phyloP scores from a whole-genome alignment of 2,797 vertebrate genomes.

The Betta splendens region DNA sequence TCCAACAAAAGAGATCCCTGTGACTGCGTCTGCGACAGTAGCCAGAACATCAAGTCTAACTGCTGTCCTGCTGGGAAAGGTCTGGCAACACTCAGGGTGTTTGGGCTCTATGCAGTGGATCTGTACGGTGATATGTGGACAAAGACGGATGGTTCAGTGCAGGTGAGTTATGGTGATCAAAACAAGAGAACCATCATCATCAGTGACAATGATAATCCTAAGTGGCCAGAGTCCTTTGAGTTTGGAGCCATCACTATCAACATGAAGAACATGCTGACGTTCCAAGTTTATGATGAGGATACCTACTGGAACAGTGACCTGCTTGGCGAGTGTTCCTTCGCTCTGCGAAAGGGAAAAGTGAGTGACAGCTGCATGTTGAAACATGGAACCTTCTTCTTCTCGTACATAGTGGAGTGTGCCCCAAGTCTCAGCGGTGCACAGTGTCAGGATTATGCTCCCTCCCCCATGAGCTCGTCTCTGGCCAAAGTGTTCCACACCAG shows the following conservation, averaged over 20 bases:
- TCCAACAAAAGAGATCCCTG: constrained; percentile 46
- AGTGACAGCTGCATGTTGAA: constrained; percentile 21
- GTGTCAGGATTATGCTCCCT: constrained; percentile 41
- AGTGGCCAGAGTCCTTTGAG: constrained; percentile 23
- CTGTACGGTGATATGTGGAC: constrained; percentile 19
- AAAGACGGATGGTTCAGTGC: constrained; percentile 44
- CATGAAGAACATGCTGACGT: not conserved
- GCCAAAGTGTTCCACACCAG: constrained; percentile 29
- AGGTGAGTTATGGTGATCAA: constrained; percentile 18
- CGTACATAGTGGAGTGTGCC: constrained; percentile 30
- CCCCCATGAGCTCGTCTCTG: constrained; percentile 24
- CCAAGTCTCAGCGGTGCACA: constrained; percentile 31
- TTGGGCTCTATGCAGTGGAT: not conserved
- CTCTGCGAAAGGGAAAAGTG: not conserved
- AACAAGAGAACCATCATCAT: constrained; percentile 26
- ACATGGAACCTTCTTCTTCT: constrained; percentile 46
- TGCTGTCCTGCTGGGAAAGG: constrained; percentile 57
- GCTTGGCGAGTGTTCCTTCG: constrained; percentile 20
- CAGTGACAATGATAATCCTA: constrained; percentile 20
- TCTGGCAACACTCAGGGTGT: constrained; percentile 42
- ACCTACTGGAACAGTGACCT: constrained; percentile 27
- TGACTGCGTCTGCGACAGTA: constrained; percentile 44
- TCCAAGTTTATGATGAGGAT: constrained; percentile 50
- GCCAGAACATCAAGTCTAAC: constrained; percentile 32
- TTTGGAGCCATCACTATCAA: constrained; percentile 48